These are phyloP conservation scores for Leptopilina drosophilae DNA, from an alignment of 2,888 invertebrate species.

Conservation along the genomic window DNA sequence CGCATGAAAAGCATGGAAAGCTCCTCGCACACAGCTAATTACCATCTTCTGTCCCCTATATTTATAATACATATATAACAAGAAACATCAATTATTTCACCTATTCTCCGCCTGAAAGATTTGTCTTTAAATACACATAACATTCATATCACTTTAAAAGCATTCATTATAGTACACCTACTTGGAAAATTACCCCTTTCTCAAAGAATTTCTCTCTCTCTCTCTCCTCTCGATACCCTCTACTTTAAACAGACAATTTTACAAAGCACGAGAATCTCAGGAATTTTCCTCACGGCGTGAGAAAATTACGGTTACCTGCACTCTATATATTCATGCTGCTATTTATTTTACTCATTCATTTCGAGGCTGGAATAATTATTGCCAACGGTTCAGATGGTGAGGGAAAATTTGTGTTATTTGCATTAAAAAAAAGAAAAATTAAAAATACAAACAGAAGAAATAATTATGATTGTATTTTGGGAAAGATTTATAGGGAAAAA, in stretches of 20 bases:
- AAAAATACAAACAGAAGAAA: too few species aligned
- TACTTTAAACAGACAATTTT: background rate
- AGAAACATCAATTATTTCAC: constrained; percentile 64
- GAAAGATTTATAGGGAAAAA: too few species aligned
- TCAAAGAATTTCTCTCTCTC: too few species aligned
- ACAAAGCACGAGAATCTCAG: background rate
- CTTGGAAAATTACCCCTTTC: background rate
- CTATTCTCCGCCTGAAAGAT: constrained; percentile 51
- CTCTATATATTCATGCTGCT: too few species aligned
- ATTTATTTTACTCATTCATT: background rate
- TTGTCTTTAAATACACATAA: constrained; percentile 22
- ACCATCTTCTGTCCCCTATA: constrained; percentile 47
- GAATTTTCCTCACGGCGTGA: background rate
- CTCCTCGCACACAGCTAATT: constrained; percentile 45
- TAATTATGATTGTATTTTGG: too few species aligned
- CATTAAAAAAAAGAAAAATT: too few species aligned
- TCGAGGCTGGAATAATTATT: too few species aligned
- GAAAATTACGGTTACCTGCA: background rate
- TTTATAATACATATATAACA: background rate
- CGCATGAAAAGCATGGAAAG: constrained; percentile 47
- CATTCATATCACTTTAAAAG: constrained; percentile 19
- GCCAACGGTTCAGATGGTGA: too few species aligned
- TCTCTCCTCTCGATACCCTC: background rate
- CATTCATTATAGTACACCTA: background rate
- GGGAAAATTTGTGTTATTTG: too few species aligned